Evolutionary conservation across 2,113 vertebrate genomes (phyloP), one percentile per base, ranked within the genome.

Genomic region (Apodemus sylvaticus): DNA sequence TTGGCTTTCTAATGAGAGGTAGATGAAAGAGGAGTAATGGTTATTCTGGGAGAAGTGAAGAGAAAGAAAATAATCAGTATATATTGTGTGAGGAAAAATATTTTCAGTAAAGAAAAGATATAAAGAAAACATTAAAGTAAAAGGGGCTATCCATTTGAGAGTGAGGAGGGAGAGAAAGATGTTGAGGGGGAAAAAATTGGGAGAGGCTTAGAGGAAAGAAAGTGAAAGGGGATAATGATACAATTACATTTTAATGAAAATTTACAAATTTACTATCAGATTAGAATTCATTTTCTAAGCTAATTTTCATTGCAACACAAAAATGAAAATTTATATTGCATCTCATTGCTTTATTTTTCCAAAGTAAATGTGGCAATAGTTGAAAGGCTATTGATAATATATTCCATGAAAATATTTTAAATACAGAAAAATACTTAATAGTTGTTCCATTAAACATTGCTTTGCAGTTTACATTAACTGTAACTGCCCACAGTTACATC

Each of bases 121-220:
- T 34, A 51, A 76, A 48, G 13, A 77, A 77, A 51, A 45, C 34
- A 2, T 1, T 5, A 34, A n/a, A 39, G 36, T 7, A 13, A 81
- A 82, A 26, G 19, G 58, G 36, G 14, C 10, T 26, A 26, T 55
- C 10, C 7, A 24, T 24, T 22, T 58, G 51, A 39, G 20, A 19
- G 5, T 39, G 3, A 13, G 3, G 22, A 39, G 1, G 12, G 34
- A 3, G 2, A 55, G 20, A 22, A 51, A 81, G 6, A 1, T 34
- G 1, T 81, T 81, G 53, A 58, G 3, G 5, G 11, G 19, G n/a
- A 55, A 5, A 36, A 5, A 81, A n/a, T 7, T 81, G 34, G 51
- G 19, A 81, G 19, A 34, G 4, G 2, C 2, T 55, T 81, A 24
- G 2, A 58, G 48, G 11, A n/a, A 58, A 36, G 53, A 82, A 82